Evolutionary conservation across 2,797 vertebrate genomes (phyloP).

Genomic region (Neomorphus geoffroyi): DNA sequence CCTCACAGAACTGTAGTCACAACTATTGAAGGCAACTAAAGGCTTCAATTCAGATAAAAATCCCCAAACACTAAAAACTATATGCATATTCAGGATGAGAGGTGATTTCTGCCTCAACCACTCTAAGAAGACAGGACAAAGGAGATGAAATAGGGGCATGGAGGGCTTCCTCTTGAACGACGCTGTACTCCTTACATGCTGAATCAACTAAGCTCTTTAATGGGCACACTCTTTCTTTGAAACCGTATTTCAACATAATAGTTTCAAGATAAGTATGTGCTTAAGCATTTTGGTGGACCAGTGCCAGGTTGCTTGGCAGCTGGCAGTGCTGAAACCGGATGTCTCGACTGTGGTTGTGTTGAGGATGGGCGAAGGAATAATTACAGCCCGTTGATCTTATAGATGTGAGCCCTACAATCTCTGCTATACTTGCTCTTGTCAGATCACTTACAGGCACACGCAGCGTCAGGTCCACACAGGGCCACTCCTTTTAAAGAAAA

Average conservation of each 20-base stretch:
- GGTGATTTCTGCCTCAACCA: conserved; percentile 19
- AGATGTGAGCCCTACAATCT: background rate
- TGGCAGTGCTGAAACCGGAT: background rate
- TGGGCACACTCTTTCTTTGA: background rate
- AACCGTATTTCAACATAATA: background rate
- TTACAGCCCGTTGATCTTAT: background rate
- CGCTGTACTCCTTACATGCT: background rate
- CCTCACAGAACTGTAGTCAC: background rate
- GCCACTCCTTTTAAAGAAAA: background rate
- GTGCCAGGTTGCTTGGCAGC: background rate
- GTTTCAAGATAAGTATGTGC: background rate
- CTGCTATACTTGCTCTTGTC: background rate
- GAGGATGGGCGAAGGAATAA: background rate
- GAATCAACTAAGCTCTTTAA: conserved; percentile 24
- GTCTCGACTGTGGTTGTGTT: accelerated
- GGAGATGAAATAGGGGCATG: conserved; percentile 5
- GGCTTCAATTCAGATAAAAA: conserved; percentile 31
- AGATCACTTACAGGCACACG: background rate
- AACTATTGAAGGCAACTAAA: conserved; percentile 21
- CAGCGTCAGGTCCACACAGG: background rate
- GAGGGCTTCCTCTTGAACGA: background rate
- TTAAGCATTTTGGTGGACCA: background rate
- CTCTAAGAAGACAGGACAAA: conserved; percentile 6
- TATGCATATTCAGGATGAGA: background rate
- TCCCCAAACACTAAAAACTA: background rate